A percentile compares a stretch with the other conserved stretches of the same genome.
These are phyloP conservation scores for Melieria omissa DNA, from an alignment of 2,888 invertebrate genomes.

Conservation along the genomic window DNA sequence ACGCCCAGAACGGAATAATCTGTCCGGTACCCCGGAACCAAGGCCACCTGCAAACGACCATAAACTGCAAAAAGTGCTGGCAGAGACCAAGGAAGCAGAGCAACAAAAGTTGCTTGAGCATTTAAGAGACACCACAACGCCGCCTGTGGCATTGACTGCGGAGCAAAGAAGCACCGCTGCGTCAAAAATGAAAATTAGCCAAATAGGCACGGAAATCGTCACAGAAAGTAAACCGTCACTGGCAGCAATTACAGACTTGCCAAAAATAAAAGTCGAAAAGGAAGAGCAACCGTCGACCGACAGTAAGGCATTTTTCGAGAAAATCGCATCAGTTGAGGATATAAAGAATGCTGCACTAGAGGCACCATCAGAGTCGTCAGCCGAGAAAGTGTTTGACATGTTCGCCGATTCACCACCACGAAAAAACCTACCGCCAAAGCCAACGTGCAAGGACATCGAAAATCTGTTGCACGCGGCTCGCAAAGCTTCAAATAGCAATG, in stretches of 20 bases:
- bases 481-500: slow-evolving; percentile 16
- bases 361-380: no score
- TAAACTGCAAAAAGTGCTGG: neutral
- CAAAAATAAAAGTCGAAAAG: neutral
- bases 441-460: slow-evolving; percentile 5
- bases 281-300: no score
- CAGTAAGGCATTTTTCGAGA: no score
- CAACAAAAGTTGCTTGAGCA: neutral
- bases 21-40: neutral
- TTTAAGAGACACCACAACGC: no score
- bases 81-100: neutral
- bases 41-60: neutral
- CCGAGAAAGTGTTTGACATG: slow-evolving; percentile 49
- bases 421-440: slow-evolving; percentile 3
- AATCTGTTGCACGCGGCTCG: slow-evolving; percentile 10
- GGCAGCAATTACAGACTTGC: neutral
- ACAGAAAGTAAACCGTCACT: neutral
- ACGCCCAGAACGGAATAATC: neutral
- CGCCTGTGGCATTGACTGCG: neutral
- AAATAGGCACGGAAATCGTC: slow-evolving; percentile 1
- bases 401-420: slow-evolving; percentile 58
- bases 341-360: no score
- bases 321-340: no score
- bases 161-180: slow-evolving; percentile 39
- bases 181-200: slow-evolving; percentile 34